Conservation (phyloP, 2,113 vertebrate genomes). For the Pterocles orientalis region DNA sequence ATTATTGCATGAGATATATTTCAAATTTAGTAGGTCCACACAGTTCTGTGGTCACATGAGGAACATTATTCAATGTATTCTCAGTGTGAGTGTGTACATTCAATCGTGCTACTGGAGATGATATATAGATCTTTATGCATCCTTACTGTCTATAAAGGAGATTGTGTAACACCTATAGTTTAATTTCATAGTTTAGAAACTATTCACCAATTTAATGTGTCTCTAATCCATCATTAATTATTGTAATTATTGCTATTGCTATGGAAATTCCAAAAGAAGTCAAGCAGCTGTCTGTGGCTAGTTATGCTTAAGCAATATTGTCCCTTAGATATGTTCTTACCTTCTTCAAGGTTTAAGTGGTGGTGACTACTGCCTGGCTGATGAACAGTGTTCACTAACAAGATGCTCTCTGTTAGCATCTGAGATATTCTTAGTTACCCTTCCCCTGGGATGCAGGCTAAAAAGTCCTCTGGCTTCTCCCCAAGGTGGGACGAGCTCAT, state of each 20-base stretch:
- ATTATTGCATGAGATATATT: neutral
- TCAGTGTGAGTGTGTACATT: neutral
- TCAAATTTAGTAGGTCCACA: neutral
- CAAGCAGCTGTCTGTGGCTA: neutral
- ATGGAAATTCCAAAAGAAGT: neutral
- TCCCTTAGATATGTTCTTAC: neutral
- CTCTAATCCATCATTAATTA: neutral
- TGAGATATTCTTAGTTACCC: neutral
- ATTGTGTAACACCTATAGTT: neutral
- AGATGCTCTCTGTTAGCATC: neutral
- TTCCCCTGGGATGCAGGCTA: neutral
- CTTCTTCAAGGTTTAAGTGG: neutral
- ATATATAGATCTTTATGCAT: neutral
- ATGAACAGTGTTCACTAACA: neutral
- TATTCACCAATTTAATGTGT: neutral
- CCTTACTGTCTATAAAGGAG: neutral
- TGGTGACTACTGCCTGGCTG: neutral
- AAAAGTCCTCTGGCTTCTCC: neutral
- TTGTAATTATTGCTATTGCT: neutral
- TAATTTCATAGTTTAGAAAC: neutral
- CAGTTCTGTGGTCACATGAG: neutral
- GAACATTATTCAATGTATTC: neutral
- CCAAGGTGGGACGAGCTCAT: neutral
- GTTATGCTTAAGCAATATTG: neutral
- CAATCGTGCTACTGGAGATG: neutral